A percentile compares a stretch with the other conserved stretches of the same genome.
phyloP scores from a whole-genome alignment of 1,140 invertebrate genomes.

The Vollenhovia emeryi region DNA sequence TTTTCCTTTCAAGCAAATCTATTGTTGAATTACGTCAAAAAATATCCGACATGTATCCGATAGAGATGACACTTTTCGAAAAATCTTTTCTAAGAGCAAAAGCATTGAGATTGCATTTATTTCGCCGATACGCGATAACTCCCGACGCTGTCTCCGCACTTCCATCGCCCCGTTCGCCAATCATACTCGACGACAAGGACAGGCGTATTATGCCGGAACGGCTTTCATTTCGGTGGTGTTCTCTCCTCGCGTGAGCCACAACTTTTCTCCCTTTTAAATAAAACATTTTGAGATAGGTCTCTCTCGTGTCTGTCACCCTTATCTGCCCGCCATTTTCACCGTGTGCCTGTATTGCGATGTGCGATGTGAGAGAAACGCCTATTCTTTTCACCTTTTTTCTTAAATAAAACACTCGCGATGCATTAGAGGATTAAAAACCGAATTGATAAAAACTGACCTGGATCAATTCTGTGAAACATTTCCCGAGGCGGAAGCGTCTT shows the following conservation, averaged over 20 bases:
- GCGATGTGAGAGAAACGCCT: neutral
- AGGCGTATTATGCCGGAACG: neutral
- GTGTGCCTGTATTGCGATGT: constrained; percentile 33
- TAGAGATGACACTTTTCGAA: neutral
- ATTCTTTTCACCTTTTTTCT: neutral
- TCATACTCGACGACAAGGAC: constrained; percentile 11
- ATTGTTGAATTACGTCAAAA: constrained; percentile 7
- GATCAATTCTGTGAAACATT: neutral
- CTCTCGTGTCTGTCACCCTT: constrained; percentile 52
- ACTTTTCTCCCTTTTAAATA: constrained; percentile 63
- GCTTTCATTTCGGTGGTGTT: constrained; percentile 44
- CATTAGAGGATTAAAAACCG: constrained; percentile 26
- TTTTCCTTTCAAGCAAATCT: constrained; percentile 18
- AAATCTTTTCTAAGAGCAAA: neutral
- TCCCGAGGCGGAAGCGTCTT: neutral
- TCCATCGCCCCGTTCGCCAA: constrained; percentile 14
- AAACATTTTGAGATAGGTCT: constrained; percentile 51
- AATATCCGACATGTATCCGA: neutral
- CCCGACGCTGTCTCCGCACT: neutral
- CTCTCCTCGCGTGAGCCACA: constrained; percentile 43
- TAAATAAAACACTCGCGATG: constrained; percentile 32
- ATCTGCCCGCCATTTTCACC: constrained; percentile 26
- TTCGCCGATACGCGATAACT: constrained; percentile 5
- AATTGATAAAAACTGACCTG: neutral
- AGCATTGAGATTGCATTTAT: constrained; percentile 22